Conservation (phyloP, 2,113 vertebrate genomes). For the Vidua chalybeata region DNA sequence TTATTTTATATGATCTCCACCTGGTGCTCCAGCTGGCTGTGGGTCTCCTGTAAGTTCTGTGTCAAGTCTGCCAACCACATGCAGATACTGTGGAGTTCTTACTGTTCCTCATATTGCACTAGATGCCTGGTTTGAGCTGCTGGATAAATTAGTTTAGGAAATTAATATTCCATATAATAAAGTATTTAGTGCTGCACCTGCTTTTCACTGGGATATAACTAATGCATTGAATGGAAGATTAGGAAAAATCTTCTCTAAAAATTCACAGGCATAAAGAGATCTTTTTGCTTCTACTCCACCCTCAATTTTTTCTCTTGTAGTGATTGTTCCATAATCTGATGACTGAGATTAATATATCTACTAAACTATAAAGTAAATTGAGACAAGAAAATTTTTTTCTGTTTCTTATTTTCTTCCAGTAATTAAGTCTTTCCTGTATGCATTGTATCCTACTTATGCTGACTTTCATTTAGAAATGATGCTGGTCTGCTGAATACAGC, state of each 20-base stretch:
- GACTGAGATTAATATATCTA: not conserved
- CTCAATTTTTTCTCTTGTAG: not conserved
- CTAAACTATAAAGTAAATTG: not conserved
- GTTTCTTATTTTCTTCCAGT: not conserved
- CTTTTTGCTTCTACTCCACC: not conserved
- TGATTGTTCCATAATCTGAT: not conserved
- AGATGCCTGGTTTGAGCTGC: not conserved
- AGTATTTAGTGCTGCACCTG: not conserved
- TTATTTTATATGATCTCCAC: not conserved
- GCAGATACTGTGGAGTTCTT: not conserved
- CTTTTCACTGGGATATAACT: not conserved
- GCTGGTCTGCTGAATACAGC: not conserved
- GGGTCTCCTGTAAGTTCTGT: not conserved
- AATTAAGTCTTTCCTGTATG: not conserved
- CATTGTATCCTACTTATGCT: not conserved
- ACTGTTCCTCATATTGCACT: rapidly evolving
- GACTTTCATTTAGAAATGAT: not conserved
- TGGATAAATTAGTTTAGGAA: not conserved
- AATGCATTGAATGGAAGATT: not conserved
- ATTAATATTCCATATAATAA: not conserved
- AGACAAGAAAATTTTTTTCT: not conserved
- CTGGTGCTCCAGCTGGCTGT: not conserved
- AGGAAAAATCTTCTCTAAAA: not conserved
- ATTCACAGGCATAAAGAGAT: not conserved
- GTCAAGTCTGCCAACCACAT: not conserved